Conservation (phyloP, 2,797 vertebrate species). For the Acropternis orthonyx region DNA sequence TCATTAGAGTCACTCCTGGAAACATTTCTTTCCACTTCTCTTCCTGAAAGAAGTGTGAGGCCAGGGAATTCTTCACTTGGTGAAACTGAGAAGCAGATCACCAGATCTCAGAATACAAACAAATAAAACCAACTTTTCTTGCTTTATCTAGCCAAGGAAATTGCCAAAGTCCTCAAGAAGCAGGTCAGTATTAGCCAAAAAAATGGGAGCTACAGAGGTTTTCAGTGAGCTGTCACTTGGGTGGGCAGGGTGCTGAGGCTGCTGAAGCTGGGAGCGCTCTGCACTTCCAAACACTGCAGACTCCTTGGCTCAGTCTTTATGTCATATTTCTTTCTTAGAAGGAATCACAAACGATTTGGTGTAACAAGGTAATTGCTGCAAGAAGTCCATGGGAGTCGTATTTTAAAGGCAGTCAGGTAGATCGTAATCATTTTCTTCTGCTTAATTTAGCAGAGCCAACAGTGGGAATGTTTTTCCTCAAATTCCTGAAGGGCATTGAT, state of each 20-base stretch:
- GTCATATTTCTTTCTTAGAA: neutral
- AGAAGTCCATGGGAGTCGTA: neutral
- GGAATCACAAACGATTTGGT: accelerated
- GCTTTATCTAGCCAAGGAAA: neutral
- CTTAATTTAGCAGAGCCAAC: neutral
- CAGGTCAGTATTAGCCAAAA: neutral
- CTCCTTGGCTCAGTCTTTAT: neutral
- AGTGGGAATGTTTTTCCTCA: neutral
- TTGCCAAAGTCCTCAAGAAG: neutral
- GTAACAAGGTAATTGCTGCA: neutral
- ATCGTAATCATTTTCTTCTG: neutral
- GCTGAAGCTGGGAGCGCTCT: neutral
- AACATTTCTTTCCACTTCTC: neutral
- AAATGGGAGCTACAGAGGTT: neutral
- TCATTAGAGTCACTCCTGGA: neutral
- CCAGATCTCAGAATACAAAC: neutral
- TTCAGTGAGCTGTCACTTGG: neutral
- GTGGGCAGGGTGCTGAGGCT: neutral
- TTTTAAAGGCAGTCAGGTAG: neutral
- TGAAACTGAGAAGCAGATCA: neutral
- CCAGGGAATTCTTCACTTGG: neutral
- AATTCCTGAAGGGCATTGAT: neutral
- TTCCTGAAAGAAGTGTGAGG: neutral
- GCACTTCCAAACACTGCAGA: neutral
- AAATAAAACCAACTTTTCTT: neutral